These are phyloP conservation scores for Perdix hodgsoniae DNA, from an alignment of 2,797 vertebrate species.

Conservation along the genomic window DNA sequence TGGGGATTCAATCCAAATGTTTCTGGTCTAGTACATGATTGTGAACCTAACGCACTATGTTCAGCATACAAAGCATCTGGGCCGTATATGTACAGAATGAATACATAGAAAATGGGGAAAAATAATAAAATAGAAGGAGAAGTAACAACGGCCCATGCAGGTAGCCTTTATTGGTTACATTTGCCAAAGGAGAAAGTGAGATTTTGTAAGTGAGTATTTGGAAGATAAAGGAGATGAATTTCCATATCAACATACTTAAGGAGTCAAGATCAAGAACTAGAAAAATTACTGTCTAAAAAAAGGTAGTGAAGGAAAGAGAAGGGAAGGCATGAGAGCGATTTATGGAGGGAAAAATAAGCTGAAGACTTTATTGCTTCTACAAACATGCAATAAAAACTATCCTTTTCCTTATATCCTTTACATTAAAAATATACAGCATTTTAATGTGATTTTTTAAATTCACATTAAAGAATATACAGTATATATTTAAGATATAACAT, in stretches of 20 bases:
- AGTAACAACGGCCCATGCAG: neutral
- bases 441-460: neutral
- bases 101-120: neutral
- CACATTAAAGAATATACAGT: neutral
- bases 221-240: neutral
- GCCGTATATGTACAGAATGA: neutral
- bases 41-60: neutral
- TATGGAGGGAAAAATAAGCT: neutral
- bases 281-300: neutral
- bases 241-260: neutral
- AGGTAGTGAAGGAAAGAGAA: neutral
- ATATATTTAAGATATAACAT: neutral
- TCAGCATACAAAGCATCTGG: neutral
- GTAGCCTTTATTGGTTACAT: neutral
- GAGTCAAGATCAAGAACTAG: neutral
- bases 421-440: neutral
- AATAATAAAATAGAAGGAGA: neutral
- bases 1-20: neutral
- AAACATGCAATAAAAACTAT: neutral
- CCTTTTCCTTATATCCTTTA: too few species aligned
- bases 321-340: neutral
- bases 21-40: neutral
- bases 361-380: accelerated
- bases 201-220: neutral
- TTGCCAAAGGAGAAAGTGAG: neutral